Conservation (phyloP, 2,888 invertebrate genomes). For the Phaonia tiefii region DNA sequence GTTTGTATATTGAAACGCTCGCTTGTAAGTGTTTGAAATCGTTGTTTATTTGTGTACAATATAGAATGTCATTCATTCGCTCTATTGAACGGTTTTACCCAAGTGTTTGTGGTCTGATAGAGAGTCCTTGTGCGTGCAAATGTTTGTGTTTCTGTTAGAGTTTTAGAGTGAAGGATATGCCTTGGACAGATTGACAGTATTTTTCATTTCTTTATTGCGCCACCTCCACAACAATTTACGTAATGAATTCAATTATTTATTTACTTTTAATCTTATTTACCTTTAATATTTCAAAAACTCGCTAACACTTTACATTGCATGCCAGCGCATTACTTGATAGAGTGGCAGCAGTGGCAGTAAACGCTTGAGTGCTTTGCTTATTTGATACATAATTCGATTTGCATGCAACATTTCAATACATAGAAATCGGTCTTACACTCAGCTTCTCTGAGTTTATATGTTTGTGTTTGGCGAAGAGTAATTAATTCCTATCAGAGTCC, state of each 20-base stretch:
- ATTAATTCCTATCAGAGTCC: conserved; percentile 61
- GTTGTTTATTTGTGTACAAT: conserved; percentile 35
- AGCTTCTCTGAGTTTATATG: background rate
- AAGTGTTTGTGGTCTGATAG: background rate
- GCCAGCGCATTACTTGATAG: background rate
- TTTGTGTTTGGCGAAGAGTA: conserved; percentile 35
- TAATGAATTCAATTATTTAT: conserved; percentile 80
- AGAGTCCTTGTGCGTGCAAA: background rate
- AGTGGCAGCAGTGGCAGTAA: background rate
- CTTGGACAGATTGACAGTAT: conserved; percentile 71
- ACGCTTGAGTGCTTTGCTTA: conserved; percentile 3
- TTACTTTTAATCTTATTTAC: conserved; percentile 70
- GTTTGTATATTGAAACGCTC: too few relatives aligned
- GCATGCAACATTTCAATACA: conserved; percentile 51
- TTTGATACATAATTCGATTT: conserved; percentile 57
- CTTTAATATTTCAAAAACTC: conserved; percentile 23
- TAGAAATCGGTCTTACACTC: background rate
- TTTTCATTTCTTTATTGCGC: conserved; percentile 45
- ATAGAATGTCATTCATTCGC: conserved; percentile 49
- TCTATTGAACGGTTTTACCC: conserved; percentile 16
- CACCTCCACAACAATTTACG: conserved; percentile 72
- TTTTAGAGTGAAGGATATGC: conserved; percentile 55
- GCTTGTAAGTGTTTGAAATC: conserved; percentile 1
- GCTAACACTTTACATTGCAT: background rate
- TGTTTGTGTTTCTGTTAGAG: background rate